Evolutionary conservation across 2,888 invertebrate species (phyloP), one percentile per base, ranked within the genome.

Genomic region (Xestia sexstrigata): DNA sequence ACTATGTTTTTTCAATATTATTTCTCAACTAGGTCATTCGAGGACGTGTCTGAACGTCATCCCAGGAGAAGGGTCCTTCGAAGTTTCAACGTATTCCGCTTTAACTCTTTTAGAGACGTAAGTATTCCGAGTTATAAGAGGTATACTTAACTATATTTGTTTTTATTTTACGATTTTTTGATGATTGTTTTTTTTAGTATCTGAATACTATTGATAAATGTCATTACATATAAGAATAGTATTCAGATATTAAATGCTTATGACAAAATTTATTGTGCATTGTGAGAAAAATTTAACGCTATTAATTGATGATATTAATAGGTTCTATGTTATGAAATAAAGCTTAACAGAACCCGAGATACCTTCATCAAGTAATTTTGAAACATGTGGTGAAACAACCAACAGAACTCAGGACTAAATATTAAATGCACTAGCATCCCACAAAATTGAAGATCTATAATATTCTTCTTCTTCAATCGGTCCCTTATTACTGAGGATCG

Each of bases 41-140:
- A 93, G 23, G 67, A 85, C 11, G 17, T 62, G 0, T 13, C 89
- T 8, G 89, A 92, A 0, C 92, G 95, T 2, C 82, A 80, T 11
- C 92, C 95, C 0, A 92, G 92, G 75, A 90, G 96, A 81, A 88
- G 96, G 76, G 69, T 91, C 7, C 74, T 92, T 35, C 84, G 90
- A 17, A 78, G 80, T 11, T 93, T 94, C 75, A 91, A 90, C 81
- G 15, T 94, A 7, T 95, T 81, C 70, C 89, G 90, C 80, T 96
- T 94, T 82, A 93, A 96, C 71, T 94, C 95, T 0, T 93, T 88
- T 81, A 77, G 76, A 60, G 81, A 88, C 0, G 96, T 96, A 83
- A 93, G 95, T 94, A 77, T 17, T 45, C 35, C 5, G 45, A 68
- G 45, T 39, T 11, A 63, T 23, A 13, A 13, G 3, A 30, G 1